Evolutionary conservation across 2,888 invertebrate species (phyloP).

Genomic region (Blastobasis lacticolella): DNA sequence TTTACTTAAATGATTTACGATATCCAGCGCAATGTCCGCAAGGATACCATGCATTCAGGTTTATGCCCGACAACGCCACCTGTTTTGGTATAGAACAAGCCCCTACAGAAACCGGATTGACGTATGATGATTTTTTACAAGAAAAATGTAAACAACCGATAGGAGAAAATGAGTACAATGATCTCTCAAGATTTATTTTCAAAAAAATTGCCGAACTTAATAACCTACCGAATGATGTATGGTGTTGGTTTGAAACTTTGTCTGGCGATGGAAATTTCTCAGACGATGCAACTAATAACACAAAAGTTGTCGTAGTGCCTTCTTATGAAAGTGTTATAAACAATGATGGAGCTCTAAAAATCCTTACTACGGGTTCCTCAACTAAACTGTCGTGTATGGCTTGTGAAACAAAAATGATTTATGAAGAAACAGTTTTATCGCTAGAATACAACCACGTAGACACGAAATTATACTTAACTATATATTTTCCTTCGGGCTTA

Average conservation of each 20-base stretch:
- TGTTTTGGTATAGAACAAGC: slow-evolving; percentile 54
- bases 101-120: slow-evolving; percentile 22
- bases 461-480: slow-evolving; percentile 55
- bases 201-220: slow-evolving; percentile 40
- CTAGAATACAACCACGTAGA: slow-evolving; percentile 43
- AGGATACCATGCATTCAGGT: slow-evolving; percentile 50
- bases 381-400: slow-evolving; percentile 47
- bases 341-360: slow-evolving; percentile 35
- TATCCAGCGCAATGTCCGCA: slow-evolving; percentile 48
- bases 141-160: slow-evolving; percentile 43
- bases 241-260: slow-evolving; percentile 48
- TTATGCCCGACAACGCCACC: slow-evolving; percentile 41
- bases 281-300: slow-evolving; percentile 1
- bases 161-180: slow-evolving; percentile 24
- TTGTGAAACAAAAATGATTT: slow-evolving; percentile 43
- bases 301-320: not conserved
- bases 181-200: slow-evolving; percentile 43
- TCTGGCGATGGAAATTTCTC: not conserved
- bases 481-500: slow-evolving; percentile 72
- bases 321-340: slow-evolving; percentile 38
- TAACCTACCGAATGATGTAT: slow-evolving; percentile 27
- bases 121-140: slow-evolving; percentile 35
- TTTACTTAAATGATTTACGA: slow-evolving; percentile 47
- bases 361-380: slow-evolving; percentile 29
- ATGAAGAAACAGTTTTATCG: slow-evolving; percentile 40